These are phyloP conservation scores for Gymnoscopelus braueri DNA, from an alignment of 2,797 vertebrate species.

Conservation along the genomic window DNA sequence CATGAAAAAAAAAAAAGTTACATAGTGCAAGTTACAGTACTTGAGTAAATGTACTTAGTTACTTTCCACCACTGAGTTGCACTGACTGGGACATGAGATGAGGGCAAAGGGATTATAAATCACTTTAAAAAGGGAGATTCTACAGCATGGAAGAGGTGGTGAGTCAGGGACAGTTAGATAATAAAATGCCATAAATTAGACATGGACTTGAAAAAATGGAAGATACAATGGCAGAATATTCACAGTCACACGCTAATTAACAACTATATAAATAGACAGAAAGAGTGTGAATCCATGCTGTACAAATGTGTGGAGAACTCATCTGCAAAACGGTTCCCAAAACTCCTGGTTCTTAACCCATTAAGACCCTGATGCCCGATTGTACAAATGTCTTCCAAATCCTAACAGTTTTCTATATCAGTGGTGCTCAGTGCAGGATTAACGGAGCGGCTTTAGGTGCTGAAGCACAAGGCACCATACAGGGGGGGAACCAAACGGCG, in stretches of 20 bases:
- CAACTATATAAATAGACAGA: constrained; percentile 56
- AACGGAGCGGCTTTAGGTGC: too few relatives aligned
- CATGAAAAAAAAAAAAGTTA: too few relatives aligned
- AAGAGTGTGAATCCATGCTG: constrained; percentile 42
- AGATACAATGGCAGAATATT: constrained; percentile 59
- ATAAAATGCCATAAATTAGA: constrained; percentile 34
- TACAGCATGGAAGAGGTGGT: constrained; percentile 3
- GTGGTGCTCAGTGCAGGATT: too few relatives aligned
- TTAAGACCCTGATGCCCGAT: too few relatives aligned
- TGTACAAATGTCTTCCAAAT: too few relatives aligned
- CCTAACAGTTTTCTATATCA: too few relatives aligned
- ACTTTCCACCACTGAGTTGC: background rate
- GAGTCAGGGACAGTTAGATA: constrained; percentile 23
- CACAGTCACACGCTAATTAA: constrained; percentile 67
- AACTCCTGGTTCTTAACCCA: background rate
- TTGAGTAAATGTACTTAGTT: too few relatives aligned
- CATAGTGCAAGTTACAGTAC: too few relatives aligned
- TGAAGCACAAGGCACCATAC: too few relatives aligned
- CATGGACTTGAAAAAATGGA: constrained; percentile 48
- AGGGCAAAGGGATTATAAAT: background rate
- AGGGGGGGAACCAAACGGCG: too few relatives aligned
- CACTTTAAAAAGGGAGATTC: background rate
- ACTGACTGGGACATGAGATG: constrained; percentile 6
- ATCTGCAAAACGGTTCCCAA: constrained; percentile 33
- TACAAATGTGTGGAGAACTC: constrained; percentile 40